phyloP scores from a whole-genome alignment of 1,140 invertebrate genomes.

The Aphaenogaster rudis region DNA sequence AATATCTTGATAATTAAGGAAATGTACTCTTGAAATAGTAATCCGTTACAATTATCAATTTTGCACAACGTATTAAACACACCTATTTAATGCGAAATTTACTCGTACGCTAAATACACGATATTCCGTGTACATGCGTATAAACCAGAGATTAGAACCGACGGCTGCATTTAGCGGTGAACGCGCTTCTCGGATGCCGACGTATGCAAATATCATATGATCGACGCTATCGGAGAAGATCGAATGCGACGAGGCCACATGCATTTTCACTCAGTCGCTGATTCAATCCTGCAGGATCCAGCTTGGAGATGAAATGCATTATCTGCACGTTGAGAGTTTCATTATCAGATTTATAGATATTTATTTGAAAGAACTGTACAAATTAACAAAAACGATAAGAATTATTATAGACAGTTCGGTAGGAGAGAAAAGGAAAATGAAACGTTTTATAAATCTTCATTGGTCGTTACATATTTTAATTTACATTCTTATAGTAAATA shows the following conservation, averaged over 20 bases:
- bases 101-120: constrained; percentile 16
- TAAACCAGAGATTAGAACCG: constrained; percentile 14
- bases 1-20: constrained; percentile 8
- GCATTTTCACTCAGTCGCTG: background rate
- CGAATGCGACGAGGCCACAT: background rate
- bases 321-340: background rate
- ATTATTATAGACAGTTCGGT: background rate
- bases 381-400: background rate
- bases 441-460: background rate
- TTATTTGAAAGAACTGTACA: background rate
- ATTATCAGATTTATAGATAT: background rate
- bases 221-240: constrained; percentile 8
- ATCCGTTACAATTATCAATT: background rate
- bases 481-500: background rate
- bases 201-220: constrained; percentile 23
- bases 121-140: background rate
- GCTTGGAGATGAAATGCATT: constrained; percentile 18
- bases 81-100: constrained; percentile 10
- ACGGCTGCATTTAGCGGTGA: constrained; percentile 21
- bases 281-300: constrained; percentile 3
- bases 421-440: background rate
- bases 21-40: background rate
- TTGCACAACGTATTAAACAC: background rate
- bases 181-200: background rate
- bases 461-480: background rate